Conservation (phyloP, 2,888 invertebrate species). For the Nephrocerus scutellatus region DNA sequence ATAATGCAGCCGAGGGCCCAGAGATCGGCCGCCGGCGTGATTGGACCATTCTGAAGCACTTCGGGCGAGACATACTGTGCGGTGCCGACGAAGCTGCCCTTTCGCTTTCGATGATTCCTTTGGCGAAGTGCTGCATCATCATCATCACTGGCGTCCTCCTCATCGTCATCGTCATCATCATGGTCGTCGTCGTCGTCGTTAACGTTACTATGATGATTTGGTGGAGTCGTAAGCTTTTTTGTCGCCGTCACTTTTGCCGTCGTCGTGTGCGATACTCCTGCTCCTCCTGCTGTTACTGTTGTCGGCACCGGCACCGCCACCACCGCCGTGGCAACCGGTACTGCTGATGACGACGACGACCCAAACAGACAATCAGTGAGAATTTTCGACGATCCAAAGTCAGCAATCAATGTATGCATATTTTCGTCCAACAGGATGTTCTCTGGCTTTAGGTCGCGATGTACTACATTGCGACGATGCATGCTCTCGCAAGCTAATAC, state of each 20-base stretch:
- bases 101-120: slow-evolving; percentile 49
- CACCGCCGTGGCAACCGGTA: slow-evolving; percentile 14
- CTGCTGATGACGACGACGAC: slow-evolving; percentile 23
- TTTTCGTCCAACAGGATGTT: slow-evolving; percentile 92
- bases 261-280: slow-evolving; percentile 13
- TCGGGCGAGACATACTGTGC: slow-evolving; percentile 99
- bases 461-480: slow-evolving; percentile 81
- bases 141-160: slow-evolving; percentile 19
- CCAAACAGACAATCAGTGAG: slow-evolving; percentile 45
- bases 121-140: slow-evolving; percentile 17
- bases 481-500: slow-evolving; percentile 86
- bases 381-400: slow-evolving; percentile 95
- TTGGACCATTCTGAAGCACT: slow-evolving; percentile 72
- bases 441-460: slow-evolving; percentile 94
- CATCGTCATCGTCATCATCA: slow-evolving; percentile 18
- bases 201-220: background rate
- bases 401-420: slow-evolving; percentile 94
- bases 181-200: slow-evolving; percentile 10
- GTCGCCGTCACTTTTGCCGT: slow-evolving; percentile 27
- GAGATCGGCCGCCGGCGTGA: slow-evolving; percentile 76
- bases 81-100: slow-evolving; percentile 92
- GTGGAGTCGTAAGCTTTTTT: slow-evolving; percentile 8
- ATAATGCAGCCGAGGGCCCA: slow-evolving; percentile 98
- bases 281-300: slow-evolving; percentile 10
- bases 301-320: background rate